Evolutionary conservation across 2,888 invertebrate genomes (phyloP).

Genomic region (Arge pagana): DNA sequence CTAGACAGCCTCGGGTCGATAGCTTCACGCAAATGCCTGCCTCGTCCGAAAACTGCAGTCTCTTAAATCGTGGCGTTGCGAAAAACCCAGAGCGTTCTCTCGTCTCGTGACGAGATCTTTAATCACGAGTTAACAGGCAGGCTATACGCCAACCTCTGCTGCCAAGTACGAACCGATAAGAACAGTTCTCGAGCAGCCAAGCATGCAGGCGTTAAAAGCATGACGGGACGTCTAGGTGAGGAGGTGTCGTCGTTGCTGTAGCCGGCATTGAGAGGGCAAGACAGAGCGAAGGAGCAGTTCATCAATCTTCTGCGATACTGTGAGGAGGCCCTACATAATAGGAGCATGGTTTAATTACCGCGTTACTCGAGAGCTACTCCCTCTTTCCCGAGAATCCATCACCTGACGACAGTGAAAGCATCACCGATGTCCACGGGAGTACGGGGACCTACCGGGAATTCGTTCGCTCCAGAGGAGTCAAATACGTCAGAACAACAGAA

Average conservation of each 20-base stretch:
- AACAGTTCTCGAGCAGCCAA: constrained; percentile 24
- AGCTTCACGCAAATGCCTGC: too few species aligned
- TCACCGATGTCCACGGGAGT: constrained; percentile 36
- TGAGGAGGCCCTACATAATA: constrained; percentile 41
- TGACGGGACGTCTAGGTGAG: too few species aligned
- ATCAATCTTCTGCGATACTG: constrained; percentile 26
- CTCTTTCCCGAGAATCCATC: constrained; percentile 31
- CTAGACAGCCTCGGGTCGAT: too few species aligned
- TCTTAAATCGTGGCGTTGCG: too few species aligned
- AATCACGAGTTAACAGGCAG: constrained; percentile 50
- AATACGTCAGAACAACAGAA: too few species aligned
- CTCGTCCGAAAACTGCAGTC: too few species aligned
- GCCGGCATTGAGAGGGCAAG: background rate
- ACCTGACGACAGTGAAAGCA: constrained; percentile 17
- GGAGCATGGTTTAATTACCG: constrained; percentile 56
- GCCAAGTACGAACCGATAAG: constrained; percentile 45
- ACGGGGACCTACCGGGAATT: too few species aligned
- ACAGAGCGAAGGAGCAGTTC: constrained; percentile 15
- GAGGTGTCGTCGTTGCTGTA: background rate
- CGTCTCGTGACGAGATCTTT: constrained; percentile 54
- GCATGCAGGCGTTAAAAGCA: too few species aligned
- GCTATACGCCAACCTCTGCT: constrained; percentile 49
- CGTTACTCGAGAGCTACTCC: constrained; percentile 45
- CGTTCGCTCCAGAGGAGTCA: too few species aligned
- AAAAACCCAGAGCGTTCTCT: constrained; percentile 25